Evolutionary conservation across 1,140 invertebrate species (phyloP).

Genomic region (Aphaenogaster rudis): DNA sequence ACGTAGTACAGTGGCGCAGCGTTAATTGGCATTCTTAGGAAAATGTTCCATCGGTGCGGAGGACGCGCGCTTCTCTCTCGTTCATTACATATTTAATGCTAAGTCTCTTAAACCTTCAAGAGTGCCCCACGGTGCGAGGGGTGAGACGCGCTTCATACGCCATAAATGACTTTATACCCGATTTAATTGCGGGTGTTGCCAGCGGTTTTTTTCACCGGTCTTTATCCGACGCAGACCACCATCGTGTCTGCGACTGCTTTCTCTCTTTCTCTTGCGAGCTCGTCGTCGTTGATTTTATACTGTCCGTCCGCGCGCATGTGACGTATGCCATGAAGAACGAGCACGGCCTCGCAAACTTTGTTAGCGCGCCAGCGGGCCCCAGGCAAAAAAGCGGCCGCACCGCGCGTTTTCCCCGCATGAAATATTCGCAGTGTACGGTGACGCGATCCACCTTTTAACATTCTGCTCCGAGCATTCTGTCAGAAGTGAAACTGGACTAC

Average conservation of each 20-base stretch:
- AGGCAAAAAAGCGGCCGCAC: background rate
- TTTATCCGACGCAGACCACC: background rate
- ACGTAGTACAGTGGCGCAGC: slow-evolving; percentile 67
- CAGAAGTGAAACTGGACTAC: background rate
- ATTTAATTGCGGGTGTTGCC: slow-evolving; percentile 67
- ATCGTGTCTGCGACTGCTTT: background rate
- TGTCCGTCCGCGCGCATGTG: background rate
- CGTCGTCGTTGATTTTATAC: slow-evolving; percentile 40
- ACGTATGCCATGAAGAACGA: slow-evolving; percentile 32
- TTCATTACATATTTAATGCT: slow-evolving; percentile 74
- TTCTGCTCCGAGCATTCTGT: background rate
- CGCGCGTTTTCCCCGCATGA: slow-evolving; percentile 1
- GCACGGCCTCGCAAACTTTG: slow-evolving; percentile 17
- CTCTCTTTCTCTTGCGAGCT: background rate
- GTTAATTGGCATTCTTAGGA: slow-evolving; percentile 73
- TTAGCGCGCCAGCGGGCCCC: slow-evolving; percentile 11
- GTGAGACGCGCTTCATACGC: slow-evolving; percentile 25
- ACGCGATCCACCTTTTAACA: slow-evolving; percentile 7
- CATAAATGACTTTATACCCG: slow-evolving; percentile 69
- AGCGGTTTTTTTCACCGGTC: background rate
- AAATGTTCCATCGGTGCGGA: slow-evolving; percentile 42
- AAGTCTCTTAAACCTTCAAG: slow-evolving; percentile 15
- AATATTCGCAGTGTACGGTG: slow-evolving; percentile 8
- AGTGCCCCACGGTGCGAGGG: slow-evolving; percentile 49
- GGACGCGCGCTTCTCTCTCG: slow-evolving; percentile 45